Conservation (phyloP, 2,888 invertebrate species). For the Aricia artaxerxes region DNA sequence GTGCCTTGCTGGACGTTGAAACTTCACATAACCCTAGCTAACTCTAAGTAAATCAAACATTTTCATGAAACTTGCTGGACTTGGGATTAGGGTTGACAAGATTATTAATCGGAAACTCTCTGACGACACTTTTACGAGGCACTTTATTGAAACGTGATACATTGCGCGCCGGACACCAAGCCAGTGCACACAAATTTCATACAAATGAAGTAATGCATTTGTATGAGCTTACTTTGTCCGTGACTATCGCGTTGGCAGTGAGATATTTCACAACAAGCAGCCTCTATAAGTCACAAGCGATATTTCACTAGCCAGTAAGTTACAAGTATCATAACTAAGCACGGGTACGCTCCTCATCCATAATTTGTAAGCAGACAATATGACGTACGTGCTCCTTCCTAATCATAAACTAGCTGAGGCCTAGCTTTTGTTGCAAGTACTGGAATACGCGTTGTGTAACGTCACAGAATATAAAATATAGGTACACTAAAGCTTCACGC, state of each 20-base stretch:
- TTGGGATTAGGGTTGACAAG: slow-evolving; percentile 26
- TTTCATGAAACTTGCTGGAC: slow-evolving; percentile 28
- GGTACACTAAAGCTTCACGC: neutral
- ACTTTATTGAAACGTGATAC: slow-evolving; percentile 28
- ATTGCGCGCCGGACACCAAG: neutral
- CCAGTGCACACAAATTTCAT: slow-evolving; percentile 3
- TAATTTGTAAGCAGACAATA: neutral
- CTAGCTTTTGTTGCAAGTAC: neutral
- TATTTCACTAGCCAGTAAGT: neutral
- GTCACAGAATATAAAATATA: neutral
- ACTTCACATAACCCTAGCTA: slow-evolving; percentile 12
- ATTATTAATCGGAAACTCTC: slow-evolving; percentile 32
- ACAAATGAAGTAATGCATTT: slow-evolving; percentile 1
- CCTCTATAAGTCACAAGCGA: neutral
- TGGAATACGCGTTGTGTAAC: too few species aligned
- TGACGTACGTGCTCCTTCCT: neutral
- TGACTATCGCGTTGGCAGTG: neutral
- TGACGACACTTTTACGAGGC: slow-evolving; percentile 27
- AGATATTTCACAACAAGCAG: slow-evolving; percentile 2
- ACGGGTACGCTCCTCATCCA: neutral
- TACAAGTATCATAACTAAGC: slow-evolving; percentile 1
- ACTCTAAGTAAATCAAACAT: slow-evolving; percentile 28
- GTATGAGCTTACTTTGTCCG: neutral
- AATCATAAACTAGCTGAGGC: neutral
- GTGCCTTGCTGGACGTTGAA: neutral